Base-by-base conservation (phyloP, 2,888 invertebrate genomes). In the Mythimna loreyi region DNA sequence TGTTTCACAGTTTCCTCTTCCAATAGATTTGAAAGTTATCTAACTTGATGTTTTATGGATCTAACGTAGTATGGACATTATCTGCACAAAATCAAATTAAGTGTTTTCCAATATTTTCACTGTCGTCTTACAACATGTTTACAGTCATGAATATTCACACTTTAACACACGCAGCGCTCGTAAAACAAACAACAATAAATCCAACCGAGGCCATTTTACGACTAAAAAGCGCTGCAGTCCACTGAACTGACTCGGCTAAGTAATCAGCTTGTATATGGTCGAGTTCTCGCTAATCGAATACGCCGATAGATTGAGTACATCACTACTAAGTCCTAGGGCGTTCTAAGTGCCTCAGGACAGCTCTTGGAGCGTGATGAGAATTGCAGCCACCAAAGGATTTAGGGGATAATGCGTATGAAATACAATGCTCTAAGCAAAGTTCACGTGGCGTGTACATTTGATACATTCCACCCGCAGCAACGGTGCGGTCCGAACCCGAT, bases 301-400 rank as follows among this genome's bases (percentile, higher is more conserved):
- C 45, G 67, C 45, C 58, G 69, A 73, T 75, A 68, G 70, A 78
- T 63, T 75, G 72, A 62, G 75, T 77, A 80, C 82, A 80, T 76
- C 84, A 78, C 82, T 84, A 80, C 53, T 72, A 60, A 78, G 68
- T 78, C 76, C 84, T 83, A 78, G 74, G 80, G 82, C 78, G 73
- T 57, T 36, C 80, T 82, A 78, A 84, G 78, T 82, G 84, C 75
- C 69, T 56, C 75, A 49, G 61, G 78, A 68, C 66, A 67, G 62
- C 59, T 75, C 72, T 80, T 68, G 72, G 50, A 78, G 78, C 80
- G 75, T 82, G 75, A 84, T 83, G 82, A 73, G 82, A 75, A 84
- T 73, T 52, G 43, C 47, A 70, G 74, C 70, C 71, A 75, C 59
- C 62, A 71, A 72, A 80, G 80, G 80, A 75, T 82, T 75, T 73